Base-by-base conservation (phyloP, 2,113 vertebrate genomes). In the Saccopteryx leptura region DNA sequence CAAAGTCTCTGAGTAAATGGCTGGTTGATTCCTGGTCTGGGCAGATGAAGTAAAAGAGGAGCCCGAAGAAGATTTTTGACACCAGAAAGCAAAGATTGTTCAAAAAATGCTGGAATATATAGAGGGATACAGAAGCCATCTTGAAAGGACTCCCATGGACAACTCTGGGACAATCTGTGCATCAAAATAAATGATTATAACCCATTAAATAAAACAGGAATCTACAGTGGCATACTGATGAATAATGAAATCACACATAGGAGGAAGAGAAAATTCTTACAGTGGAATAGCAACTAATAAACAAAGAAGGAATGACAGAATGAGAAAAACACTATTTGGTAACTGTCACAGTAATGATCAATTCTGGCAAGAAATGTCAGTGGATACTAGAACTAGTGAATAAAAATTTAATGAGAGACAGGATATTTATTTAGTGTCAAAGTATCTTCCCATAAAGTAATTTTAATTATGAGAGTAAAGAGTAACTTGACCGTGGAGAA, bases 21-120 rank as follows among this genome's bases (percentile, higher is more conserved):
- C 50, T 71, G 18, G 28, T 56, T 71, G 18, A 86, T 56, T 71
- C 39, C 26, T 54, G 19, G 9, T 68, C 26, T 65, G 19, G 12
- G 33, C 17, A 89, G 60, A 88, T n/a, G 69, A 96, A 91, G 54
- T 84, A 79, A 88, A 91, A 89, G 33, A 89, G 61, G 68, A 85
- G 2, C 15, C 75, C 81, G 39, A 56, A 88, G 61, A 88, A 50
- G 24, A 56, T 56, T 88, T 94, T 94, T 93, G 19, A 75, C 75
- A 85, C 80, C 19, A 80, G 72, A 96, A 94, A 93, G 11, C 56
- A 93, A 85, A 74, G 33, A 76, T 54, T 60, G 17, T 26, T 82
- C 21, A 76, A 90, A 18, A 63, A 71, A 81, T 66, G 1, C 56
- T 88, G 31, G 54, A 26, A 31, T 39, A 50, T 88, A 65, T 56